phyloP scores from a whole-genome alignment of 2,797 vertebrate genomes.

The Neoniphon sammara region DNA sequence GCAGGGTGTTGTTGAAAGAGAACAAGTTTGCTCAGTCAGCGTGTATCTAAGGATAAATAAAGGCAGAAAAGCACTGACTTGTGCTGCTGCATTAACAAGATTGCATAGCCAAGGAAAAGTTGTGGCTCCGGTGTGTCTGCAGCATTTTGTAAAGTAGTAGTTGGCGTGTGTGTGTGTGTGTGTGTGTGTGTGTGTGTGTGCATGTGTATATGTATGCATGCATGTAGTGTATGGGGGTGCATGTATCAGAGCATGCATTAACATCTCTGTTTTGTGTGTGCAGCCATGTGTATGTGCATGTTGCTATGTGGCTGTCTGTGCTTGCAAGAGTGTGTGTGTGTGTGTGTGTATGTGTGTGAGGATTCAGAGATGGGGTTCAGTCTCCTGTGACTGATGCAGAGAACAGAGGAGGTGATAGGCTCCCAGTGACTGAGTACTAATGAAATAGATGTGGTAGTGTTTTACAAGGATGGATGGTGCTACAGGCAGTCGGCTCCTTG shows the following conservation, averaged over 20 bases:
- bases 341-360: neutral
- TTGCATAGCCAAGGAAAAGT: too few species aligned
- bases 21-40: constrained; percentile 4
- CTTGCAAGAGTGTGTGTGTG: neutral
- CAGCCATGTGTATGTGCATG: too few species aligned
- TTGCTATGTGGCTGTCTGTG: too few species aligned
- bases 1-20: neutral
- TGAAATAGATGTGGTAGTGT: constrained; percentile 3
- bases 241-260: neutral
- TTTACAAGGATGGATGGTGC: neutral
- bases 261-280: neutral
- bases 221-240: neutral
- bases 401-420: neutral
- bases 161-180: neutral
- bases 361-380: neutral
- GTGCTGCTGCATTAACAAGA: neutral
- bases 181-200: neutral
- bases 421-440: neutral
- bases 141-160: neutral
- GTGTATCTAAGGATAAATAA: neutral
- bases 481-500: neutral
- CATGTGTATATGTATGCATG: too few species aligned
- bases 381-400: constrained; percentile 10
- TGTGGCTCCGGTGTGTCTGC: too few species aligned
- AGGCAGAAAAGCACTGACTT: neutral